Percentiles rank a stretch among this genome's conserved stretches.
phyloP scores from a whole-genome alignment of 2,113 vertebrate species.

The Andinoacara biseriatus region DNA sequence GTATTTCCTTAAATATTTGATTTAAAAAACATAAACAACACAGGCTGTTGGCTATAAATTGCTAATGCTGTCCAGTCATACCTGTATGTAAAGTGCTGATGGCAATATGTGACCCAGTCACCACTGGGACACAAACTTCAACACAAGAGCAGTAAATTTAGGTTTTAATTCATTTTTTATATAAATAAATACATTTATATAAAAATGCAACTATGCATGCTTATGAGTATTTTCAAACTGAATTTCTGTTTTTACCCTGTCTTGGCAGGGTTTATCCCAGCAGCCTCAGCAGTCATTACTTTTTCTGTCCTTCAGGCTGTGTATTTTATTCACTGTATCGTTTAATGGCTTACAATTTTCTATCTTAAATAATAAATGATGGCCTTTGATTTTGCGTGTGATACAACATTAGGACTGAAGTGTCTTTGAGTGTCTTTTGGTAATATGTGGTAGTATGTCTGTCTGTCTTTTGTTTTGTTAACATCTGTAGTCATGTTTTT shows the following conservation, averaged over 20 bases:
- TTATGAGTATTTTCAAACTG: no score
- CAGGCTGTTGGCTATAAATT: no score
- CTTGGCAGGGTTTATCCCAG: constrained; percentile 8
- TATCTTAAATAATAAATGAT: constrained; percentile 14
- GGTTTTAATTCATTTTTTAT: no score
- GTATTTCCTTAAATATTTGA: no score
- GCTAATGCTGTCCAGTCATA: no score
- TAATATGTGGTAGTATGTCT: constrained; percentile 8
- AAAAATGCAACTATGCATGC: no score
- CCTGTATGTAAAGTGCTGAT: no score
- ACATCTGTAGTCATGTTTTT: constrained; percentile 42
- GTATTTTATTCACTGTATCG: not conserved
- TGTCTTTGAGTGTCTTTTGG: constrained; percentile 27
- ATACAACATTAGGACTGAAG: not conserved
- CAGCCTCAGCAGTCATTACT: not conserved
- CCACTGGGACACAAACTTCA: no score
- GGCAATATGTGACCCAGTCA: no score
- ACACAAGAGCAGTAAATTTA: no score
- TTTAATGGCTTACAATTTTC: constrained; percentile 7
- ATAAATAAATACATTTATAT: no score
- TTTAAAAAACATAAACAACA: no score
- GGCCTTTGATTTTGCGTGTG: not conserved
- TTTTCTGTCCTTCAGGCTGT: constrained; percentile 7
- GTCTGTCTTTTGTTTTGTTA: constrained; percentile 54
- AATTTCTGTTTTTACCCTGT: not conserved